These are phyloP conservation scores for Cetoscarus ocellatus DNA, from an alignment of 2,797 vertebrate species.

Conservation along the genomic window DNA sequence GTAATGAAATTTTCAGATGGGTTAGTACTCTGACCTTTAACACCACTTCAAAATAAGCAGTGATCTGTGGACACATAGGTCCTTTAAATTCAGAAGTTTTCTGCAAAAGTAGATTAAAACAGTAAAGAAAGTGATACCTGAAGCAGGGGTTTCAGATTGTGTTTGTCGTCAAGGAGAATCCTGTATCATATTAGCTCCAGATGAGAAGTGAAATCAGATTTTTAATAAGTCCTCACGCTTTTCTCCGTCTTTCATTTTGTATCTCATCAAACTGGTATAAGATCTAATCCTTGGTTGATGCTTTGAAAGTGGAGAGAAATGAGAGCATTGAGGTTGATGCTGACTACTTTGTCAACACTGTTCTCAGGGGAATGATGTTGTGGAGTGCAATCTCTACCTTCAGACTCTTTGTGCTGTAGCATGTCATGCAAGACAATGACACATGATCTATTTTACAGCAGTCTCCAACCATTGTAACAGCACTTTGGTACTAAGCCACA, in stretches of 20 bases:
- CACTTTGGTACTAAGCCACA: too few relatives aligned
- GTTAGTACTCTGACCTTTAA: constrained; percentile 17
- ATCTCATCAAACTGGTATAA: constrained; percentile 24
- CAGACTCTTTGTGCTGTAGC: constrained; percentile 38
- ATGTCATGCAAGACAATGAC: constrained; percentile 41
- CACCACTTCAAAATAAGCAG: constrained; percentile 4
- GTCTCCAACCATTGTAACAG: too few relatives aligned
- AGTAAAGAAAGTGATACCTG: constrained; percentile 35
- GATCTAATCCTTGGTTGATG: constrained; percentile 49
- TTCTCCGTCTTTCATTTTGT: constrained; percentile 9
- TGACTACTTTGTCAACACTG: constrained; percentile 49
- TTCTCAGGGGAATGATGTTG: constrained; percentile 49
- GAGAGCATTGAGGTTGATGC: constrained; percentile 26
- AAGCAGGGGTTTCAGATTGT: constrained; percentile 23
- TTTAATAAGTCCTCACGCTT: constrained; percentile 46
- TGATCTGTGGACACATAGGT: constrained; percentile 7
- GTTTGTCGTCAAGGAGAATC: constrained; percentile 31
- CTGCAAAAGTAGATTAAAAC: constrained; percentile 34
- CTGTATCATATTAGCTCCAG: constrained; percentile 48
- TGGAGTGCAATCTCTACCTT: constrained; percentile 49
- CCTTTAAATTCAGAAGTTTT: constrained; percentile 33
- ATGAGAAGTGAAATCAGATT: constrained; percentile 55
- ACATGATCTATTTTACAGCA: constrained; percentile 24
- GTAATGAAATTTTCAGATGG: constrained; percentile 41
- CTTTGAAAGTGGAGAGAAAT: constrained; percentile 63